phyloP scores from a whole-genome alignment of 1,140 invertebrate species.

The Radopholus similis region DNA sequence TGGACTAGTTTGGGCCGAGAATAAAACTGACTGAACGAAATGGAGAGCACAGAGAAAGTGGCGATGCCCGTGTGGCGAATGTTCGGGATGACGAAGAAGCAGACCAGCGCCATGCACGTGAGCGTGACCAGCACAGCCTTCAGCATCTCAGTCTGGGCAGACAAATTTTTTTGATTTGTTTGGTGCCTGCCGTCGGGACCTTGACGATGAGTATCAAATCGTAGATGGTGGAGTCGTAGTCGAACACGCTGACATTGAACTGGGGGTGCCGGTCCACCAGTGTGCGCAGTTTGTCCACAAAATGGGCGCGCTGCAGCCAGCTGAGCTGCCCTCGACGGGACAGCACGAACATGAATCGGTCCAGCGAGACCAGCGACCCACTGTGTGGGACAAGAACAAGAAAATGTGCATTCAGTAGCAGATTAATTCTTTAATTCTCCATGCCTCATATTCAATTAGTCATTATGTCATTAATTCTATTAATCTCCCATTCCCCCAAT shows the following conservation, averaged over 20 bases:
- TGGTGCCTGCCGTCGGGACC: not conserved
- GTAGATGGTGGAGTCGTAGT: slow-evolving; percentile 45
- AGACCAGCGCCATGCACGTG: slow-evolving; percentile 39
- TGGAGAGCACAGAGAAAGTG: slow-evolving; percentile 37
- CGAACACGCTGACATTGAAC: slow-evolving; percentile 39
- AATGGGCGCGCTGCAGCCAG: slow-evolving; percentile 40
- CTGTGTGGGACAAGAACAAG: no score
- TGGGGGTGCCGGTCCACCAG: slow-evolving; percentile 38
- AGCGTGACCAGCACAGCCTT: slow-evolving; percentile 42
- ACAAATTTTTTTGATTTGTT: slow-evolving; percentile 3
- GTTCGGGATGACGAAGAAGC: slow-evolving; percentile 39
- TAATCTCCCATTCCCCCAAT: no score
- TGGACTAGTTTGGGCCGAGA: no score
- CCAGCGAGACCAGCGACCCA: no score
- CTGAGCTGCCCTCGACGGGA: slow-evolving; percentile 25
- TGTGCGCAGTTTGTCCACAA: slow-evolving; percentile 33
- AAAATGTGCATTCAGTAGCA: no score
- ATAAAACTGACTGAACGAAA: slow-evolving; percentile 37
- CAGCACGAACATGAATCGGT: slow-evolving; percentile 38
- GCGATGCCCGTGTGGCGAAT: slow-evolving; percentile 30
- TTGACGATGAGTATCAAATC: slow-evolving; percentile 45
- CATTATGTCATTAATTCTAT: no score
- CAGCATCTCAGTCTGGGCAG: slow-evolving; percentile 40
- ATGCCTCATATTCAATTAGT: no score
- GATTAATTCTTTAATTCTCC: no score